A percentile compares a stretch with the other conserved stretches of the same genome.
Evolutionary conservation across 2,797 vertebrate genomes (phyloP).

Genomic region (Tachyglossus aculeatus): DNA sequence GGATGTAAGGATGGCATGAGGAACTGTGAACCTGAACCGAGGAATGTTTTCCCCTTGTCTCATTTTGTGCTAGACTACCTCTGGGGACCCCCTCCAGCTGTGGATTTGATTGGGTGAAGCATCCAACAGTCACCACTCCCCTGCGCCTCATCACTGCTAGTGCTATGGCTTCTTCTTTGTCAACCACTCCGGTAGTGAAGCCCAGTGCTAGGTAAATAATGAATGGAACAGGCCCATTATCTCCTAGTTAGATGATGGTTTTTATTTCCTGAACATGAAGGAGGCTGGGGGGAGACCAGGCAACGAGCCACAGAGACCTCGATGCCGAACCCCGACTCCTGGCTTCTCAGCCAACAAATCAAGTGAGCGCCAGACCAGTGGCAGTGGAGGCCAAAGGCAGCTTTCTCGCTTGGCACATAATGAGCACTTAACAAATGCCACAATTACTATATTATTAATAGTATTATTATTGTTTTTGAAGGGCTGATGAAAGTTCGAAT

Average conservation of each 20-base stretch:
- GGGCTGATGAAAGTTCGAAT: too few species aligned
- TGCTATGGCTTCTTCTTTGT: conserved; percentile 10
- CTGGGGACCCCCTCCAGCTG: too few species aligned
- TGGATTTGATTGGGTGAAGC: too few species aligned
- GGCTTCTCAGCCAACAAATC: conserved; percentile 52
- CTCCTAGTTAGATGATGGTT: conserved; percentile 59
- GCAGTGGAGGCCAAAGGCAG: too few species aligned
- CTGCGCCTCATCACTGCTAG: conserved; percentile 2
- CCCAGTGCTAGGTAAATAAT: conserved; percentile 26
- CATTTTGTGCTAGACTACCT: too few species aligned
- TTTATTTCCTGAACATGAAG: conserved; percentile 61
- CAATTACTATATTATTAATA: too few species aligned
- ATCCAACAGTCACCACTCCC: conserved; percentile 10
- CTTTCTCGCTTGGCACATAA: too few species aligned
- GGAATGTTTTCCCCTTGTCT: too few species aligned
- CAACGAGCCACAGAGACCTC: not conserved
- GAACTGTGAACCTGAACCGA: too few species aligned
- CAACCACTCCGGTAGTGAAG: conserved; percentile 21
- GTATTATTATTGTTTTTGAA: too few species aligned
- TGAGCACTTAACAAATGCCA: too few species aligned
- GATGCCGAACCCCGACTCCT: conserved; percentile 32
- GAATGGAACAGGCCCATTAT: conserved; percentile 55
- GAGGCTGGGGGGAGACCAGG: conserved; percentile 16
- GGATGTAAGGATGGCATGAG: too few species aligned
- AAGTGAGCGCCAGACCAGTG: not conserved